phyloP scores from a whole-genome alignment of 2,113 vertebrate genomes.

The Lycaon pictus region DNA sequence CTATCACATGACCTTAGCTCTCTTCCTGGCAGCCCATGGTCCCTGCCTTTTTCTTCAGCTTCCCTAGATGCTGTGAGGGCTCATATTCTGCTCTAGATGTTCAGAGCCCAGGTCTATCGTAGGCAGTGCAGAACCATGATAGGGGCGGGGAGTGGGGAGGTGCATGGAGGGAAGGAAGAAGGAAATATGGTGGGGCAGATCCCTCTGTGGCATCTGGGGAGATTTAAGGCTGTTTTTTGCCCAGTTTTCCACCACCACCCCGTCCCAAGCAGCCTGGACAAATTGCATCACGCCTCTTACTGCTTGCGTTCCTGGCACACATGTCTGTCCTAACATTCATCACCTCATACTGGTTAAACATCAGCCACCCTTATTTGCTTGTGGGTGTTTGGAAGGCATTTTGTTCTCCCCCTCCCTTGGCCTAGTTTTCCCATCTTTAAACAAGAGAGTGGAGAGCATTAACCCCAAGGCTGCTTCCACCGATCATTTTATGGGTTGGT shows the following conservation, averaged over 20 bases:
- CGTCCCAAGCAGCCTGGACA: no score
- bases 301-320: not conserved
- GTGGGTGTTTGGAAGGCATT: not conserved
- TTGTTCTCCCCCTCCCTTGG: not conserved
- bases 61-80: not conserved
- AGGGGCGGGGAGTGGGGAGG: no score
- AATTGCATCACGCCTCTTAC: not conserved
- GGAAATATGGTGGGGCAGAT: not conserved
- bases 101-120: not conserved
- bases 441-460: not conserved
- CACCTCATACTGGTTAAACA: not conserved
- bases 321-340: not conserved
- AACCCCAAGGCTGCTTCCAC: not conserved
- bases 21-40: not conserved
- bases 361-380: not conserved
- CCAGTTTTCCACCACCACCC: not conserved
- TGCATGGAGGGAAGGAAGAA: no score
- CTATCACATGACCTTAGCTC: not conserved
- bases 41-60: not conserved
- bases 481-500: not conserved
- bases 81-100: not conserved
- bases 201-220: not conserved
- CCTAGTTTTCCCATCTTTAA: not conserved
- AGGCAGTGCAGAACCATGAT: not conserved
- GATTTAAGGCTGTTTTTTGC: not conserved